These are phyloP conservation scores for Gerris buenoi DNA, from an alignment of 1,140 invertebrate species.

Conservation along the genomic window DNA sequence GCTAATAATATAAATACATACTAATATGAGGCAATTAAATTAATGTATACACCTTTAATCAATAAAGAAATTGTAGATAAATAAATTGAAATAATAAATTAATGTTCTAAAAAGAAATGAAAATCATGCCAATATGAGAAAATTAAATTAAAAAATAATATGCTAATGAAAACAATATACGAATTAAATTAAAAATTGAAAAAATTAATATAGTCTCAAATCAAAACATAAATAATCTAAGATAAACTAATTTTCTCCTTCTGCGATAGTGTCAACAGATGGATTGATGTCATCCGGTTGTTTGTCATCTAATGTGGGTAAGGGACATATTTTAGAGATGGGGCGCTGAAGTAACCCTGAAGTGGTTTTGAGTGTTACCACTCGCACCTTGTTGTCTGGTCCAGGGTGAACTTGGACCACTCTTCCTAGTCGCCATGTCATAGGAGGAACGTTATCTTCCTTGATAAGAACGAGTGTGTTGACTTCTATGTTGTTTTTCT, in stretches of 20 bases:
- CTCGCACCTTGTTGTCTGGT: slow-evolving; percentile 3
- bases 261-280: not conserved
- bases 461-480: slow-evolving; percentile 8
- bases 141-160: not conserved
- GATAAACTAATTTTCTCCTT: no score
- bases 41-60: no score
- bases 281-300: not conserved
- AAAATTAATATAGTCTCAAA: no score
- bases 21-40: no score
- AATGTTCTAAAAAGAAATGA: not conserved
- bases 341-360: not conserved
- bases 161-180: no score
- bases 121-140: not conserved
- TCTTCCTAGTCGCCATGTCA: slow-evolving; percentile 3
- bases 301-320: not conserved
- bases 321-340: not conserved
- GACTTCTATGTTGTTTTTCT: not conserved
- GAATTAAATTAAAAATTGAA: no score
- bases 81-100: no score
- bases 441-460: slow-evolving; percentile 7
- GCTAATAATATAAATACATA: no score
- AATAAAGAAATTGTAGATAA: no score
- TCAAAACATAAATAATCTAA: no score
- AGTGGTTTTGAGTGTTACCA: slow-evolving; percentile 14
- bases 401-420: slow-evolving; percentile 3